Evolutionary conservation across 1,140 invertebrate genomes (phyloP).

Genomic region (Meloidogyne floridensis): DNA sequence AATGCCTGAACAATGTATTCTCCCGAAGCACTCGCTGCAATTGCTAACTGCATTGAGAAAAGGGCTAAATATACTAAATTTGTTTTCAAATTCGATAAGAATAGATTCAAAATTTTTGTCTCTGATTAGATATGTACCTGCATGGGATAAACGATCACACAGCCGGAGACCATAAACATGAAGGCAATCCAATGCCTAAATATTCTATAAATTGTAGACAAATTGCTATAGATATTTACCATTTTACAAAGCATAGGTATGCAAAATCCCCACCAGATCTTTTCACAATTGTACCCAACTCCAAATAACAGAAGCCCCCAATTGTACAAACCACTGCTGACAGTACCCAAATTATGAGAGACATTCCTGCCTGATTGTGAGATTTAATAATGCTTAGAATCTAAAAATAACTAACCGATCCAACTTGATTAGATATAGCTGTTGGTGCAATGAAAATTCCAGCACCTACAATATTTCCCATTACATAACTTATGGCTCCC

Average conservation of each 20-base stretch:
- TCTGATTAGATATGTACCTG: slow-evolving; percentile 49
- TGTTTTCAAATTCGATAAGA: slow-evolving; percentile 25
- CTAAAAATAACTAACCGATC: slow-evolving; percentile 36
- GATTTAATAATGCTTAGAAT: background rate
- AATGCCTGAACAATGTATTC: slow-evolving; percentile 1
- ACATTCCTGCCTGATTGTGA: slow-evolving; percentile 6
- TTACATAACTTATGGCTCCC: slow-evolving; percentile 71
- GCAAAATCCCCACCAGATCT: slow-evolving; percentile 56
- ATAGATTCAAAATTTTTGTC: slow-evolving; percentile 47
- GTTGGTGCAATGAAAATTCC: slow-evolving; percentile 92
- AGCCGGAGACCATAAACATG: slow-evolving; percentile 51
- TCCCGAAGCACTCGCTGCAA: background rate
- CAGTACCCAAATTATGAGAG: slow-evolving; percentile 7
- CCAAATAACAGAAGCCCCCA: slow-evolving; percentile 65
- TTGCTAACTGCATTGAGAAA: slow-evolving; percentile 6
- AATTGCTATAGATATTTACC: slow-evolving; percentile 26
- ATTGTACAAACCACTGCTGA: slow-evolving; percentile 15
- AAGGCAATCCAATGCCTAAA: slow-evolving; percentile 49
- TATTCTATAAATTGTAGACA: background rate
- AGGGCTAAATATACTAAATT: background rate
- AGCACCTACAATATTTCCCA: slow-evolving; percentile 88
- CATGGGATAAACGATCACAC: slow-evolving; percentile 49
- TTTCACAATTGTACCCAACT: slow-evolving; percentile 54
- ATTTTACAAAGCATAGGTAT: slow-evolving; percentile 57
- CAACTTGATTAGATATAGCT: slow-evolving; percentile 49